These are phyloP conservation scores for Willisornis vidua DNA, from an alignment of 2,113 vertebrate genomes.

Conservation along the genomic window DNA sequence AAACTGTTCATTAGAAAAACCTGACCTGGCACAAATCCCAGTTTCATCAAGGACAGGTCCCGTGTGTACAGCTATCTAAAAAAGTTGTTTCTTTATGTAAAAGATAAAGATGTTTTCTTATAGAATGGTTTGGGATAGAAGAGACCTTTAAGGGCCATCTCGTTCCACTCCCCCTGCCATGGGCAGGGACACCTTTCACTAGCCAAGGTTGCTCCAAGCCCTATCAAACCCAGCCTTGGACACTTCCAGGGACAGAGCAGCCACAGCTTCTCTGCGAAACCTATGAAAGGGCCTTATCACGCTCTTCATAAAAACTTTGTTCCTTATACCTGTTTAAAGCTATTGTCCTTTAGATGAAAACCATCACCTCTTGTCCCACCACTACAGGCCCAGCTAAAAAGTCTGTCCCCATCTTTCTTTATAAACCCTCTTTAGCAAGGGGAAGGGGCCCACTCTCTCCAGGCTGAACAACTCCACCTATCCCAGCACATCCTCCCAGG, in stretches of 20 bases:
- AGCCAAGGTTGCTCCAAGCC: not conserved
- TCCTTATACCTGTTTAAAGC: not conserved
- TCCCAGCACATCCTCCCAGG: not conserved
- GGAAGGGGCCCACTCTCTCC: not conserved
- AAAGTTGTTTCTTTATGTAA: not conserved
- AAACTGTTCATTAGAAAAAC: not conserved
- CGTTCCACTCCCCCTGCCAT: not conserved
- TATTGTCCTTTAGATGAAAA: not conserved
- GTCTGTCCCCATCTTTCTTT: not conserved
- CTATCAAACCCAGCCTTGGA: not conserved
- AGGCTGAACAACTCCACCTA: not conserved
- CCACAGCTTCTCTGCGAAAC: not conserved
- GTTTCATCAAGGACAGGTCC: not conserved
- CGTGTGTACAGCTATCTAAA: not conserved
- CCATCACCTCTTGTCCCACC: not conserved
- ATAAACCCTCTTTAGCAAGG: not conserved
- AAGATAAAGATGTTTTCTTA: not conserved
- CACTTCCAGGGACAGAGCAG: not conserved
- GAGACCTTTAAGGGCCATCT: not conserved
- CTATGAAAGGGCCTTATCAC: not conserved
- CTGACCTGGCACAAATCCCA: not conserved
- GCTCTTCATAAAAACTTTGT: not conserved
- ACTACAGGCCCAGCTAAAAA: not conserved
- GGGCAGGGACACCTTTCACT: not conserved
- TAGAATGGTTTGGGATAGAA: not conserved